Evolutionary conservation across 1,140 invertebrate species (phyloP), one percentile per base, ranked within the genome.

Genomic region (Monomorium pharaonis): DNA sequence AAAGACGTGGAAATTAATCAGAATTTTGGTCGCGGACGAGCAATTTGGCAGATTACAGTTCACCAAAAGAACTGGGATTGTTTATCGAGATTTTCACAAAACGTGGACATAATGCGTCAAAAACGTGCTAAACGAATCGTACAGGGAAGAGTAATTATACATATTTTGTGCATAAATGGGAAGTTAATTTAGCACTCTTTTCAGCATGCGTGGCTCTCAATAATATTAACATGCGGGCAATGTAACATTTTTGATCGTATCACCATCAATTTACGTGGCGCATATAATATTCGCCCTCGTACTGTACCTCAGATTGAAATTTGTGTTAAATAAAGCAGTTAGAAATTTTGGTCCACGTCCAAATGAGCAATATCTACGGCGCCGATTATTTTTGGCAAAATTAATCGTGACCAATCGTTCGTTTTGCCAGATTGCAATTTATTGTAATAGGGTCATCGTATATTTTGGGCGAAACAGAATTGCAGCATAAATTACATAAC

Each of bases 1-100:
- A 75, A 84, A 84, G 69, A 75, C n/a, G 67, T n/a, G 70, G 44
- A 44, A 84, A 24, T 84, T 84, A 75, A 80, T 56, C 33, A 42
- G 77, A 69, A 69, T 80, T 69, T 65, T 12, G 12, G 75, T 18
- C 16, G 77, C 14, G 47, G 30, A 18, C n/a, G 62, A 27, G 65
- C 67, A 74, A 83, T 83, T 72, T 83, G 37, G 21, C 37, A 37
- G 44, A 54, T 42, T 51, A 27, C 49, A 18, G 14, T 42, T n/a
- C n/a, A 51, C 14, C 24, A 30, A 83, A 72, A 83, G 24, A 44
- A 60, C 18, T 14, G 12, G 12, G 30, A 83, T 72, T 83, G 60
- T 78, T 58, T 83, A 24, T 47, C 51, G 77, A 69, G 49, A 56
- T 80, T 69, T 54, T 42, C 49, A 74, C 67, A 12, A 33, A 24